Evolutionary conservation across 2,888 invertebrate genomes (phyloP), one percentile per base, ranked within the genome.

Genomic region (Cephus pygmeus): DNA sequence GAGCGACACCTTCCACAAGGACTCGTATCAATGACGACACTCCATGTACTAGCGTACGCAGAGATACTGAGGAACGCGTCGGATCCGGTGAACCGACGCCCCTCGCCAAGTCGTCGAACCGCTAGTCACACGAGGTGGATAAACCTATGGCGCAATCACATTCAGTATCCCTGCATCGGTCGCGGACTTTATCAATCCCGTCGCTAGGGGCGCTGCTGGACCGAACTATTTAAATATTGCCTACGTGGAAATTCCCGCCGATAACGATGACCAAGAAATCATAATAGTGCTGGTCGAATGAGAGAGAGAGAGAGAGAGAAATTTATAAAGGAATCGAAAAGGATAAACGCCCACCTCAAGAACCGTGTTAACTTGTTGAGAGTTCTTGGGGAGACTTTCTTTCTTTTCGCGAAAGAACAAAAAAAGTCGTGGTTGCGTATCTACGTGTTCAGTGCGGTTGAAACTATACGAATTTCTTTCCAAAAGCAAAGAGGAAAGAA

Each of bases 1-100:
- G 93, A 96, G 96, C 90, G 96, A 96, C 92, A 95, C 95, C 88
- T 95, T 95, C 92, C 95, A 95, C 92, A 95, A 95, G 92, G 94
- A 94, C 88, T 92, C 93, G 87, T 93, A 93, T 91, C 95, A 96
- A 93, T 95, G 95, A 95, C 94, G 95, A 93, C 93, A 93, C 93
- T 94, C 95, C 92, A 93, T 94, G 92, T 93, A 94, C 94, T 95
- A 95, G 94, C 91, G 90, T 85, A 86, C 87, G 86, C 88, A 90
- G 88, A 89, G 90, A 87, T 91, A 91, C 83, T 91, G 88, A 89
- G 84, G 56, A 23, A 56, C 0, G 2, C 56, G 56, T 56, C 23
- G 56, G 56, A 56, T 23, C 56, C 2, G 56, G 56, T 56, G 9
- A 56, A 0, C 56, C 56, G 56, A 56, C 56, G 56, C 56, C 23